Conservation (phyloP, 2,797 vertebrate species). For the Catharus ustulatus region DNA sequence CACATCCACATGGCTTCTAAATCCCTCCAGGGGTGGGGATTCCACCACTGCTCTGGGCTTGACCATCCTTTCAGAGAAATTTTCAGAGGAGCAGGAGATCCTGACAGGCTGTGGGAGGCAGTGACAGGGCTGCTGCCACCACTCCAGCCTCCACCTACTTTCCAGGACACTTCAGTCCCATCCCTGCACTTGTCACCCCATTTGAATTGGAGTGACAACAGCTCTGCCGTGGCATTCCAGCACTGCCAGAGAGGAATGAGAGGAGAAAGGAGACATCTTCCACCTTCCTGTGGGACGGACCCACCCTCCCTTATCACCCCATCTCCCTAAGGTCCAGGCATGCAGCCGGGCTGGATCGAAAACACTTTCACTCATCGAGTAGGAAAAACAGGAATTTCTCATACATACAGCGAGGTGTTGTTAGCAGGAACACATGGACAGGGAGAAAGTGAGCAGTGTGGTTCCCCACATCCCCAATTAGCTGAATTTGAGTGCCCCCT, state of each 20-base stretch:
- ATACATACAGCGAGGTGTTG: background rate
- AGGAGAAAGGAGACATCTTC: background rate
- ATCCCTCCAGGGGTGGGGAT: background rate
- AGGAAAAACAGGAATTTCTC: background rate
- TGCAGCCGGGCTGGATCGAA: accelerated
- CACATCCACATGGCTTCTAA: background rate
- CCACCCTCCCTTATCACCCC: background rate
- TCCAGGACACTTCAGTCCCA: background rate
- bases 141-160: background rate
- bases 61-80: background rate
- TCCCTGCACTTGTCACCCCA: background rate
- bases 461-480: accelerated
- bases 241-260: background rate
- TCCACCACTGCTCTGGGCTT: background rate
- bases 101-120: background rate
- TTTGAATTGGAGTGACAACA: background rate
- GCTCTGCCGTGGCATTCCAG: background rate
- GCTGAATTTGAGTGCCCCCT: background rate
- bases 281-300: background rate
- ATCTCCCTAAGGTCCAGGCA: background rate
- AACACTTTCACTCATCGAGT: accelerated
- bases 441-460: background rate
- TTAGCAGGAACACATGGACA: background rate
- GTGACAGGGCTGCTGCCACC: background rate
- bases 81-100: background rate